Evolutionary conservation across 2,113 vertebrate species (phyloP), one percentile per base, ranked within the genome.

Genomic region (Lynx canadensis): DNA sequence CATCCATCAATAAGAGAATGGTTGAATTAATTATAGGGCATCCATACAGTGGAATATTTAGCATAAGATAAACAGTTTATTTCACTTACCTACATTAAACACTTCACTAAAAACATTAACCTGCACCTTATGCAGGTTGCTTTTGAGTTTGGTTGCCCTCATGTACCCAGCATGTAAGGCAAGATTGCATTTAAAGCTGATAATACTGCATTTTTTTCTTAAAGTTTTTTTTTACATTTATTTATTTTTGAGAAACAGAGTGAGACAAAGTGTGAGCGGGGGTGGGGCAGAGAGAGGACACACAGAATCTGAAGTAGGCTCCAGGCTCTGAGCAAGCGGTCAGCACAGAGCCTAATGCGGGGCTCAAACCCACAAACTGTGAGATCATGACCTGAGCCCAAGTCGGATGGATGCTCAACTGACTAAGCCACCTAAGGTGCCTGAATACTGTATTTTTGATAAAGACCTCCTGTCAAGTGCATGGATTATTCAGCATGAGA

Each of bases 401-500:
- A 45, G 45, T 9, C 45, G 7, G 45, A 45, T 45, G 45, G 45
- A 45, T 45, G 45, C 45, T 45, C 45, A 45, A 45, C 45, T 45
- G 45, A 45, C 45, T 45, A 9, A 45, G 45, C 45, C 45, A 45
- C 45, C 45, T 7, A 45, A 45, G 45, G 7, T 45, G 45, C 45
- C 45, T 1, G 45, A 87, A 66, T 36, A 83, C 19, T 57, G 27
- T 63, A 66, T 83, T 87, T 91, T 84, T 50, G 10, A 81, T 76
- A 90, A 96, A 84, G 27, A 52, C 52, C 18, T 97, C 45, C 50
- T 91, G 68, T 63, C 57, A 84, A 74, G 63, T 74, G 45, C 27
- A 80, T 94, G 63, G 45, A 91, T 91, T 96, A 84, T 95, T 95
- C 45, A 94, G 52, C 63, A 78, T 52, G 57, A 92, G 52, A 94